A percentile compares a stretch with the other conserved stretches of the same genome.
These are phyloP conservation scores for Phymatocera aterrima DNA, from an alignment of 2,888 invertebrate species.

Conservation along the genomic window DNA sequence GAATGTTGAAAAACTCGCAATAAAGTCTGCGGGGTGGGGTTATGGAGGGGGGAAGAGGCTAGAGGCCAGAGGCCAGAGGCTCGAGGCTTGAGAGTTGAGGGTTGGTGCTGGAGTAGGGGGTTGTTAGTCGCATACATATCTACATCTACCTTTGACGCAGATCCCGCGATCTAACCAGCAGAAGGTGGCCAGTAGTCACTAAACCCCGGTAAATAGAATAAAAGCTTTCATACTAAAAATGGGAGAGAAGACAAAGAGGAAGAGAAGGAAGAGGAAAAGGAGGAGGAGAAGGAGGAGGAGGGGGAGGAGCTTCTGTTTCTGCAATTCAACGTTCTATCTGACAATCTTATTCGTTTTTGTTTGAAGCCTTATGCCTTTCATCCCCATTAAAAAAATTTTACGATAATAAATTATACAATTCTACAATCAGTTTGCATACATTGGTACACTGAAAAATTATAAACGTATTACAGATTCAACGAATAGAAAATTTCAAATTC, in stretches of 20 bases:
- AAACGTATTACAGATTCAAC: no score
- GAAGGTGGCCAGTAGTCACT: neutral
- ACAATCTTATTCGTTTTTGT: no score
- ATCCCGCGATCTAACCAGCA: neutral
- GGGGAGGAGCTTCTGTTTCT: neutral
- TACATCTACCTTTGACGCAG: neutral
- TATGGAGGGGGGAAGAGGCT: no score
- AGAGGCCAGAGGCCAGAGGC: no score
- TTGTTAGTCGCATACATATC: neutral
- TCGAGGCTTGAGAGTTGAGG: no score
- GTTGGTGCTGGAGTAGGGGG: no score
- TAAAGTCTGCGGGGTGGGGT: neutral
- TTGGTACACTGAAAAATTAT: no score
- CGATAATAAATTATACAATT: no score
- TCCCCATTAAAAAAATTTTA: no score
- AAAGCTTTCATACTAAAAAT: slow-evolving; percentile 5
- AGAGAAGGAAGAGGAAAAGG: neutral
- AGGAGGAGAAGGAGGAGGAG: neutral
- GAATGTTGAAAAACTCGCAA: slow-evolving; percentile 9
- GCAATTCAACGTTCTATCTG: neutral
- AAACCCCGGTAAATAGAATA: slow-evolving; percentile 2
- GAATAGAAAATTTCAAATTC: no score
- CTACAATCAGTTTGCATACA: no score
- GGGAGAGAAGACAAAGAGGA: neutral
- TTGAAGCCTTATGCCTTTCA: no score